Evolutionary conservation across 2,888 invertebrate species (phyloP), one percentile per base, ranked within the genome.

Genomic region (Drosophila robusta): DNA sequence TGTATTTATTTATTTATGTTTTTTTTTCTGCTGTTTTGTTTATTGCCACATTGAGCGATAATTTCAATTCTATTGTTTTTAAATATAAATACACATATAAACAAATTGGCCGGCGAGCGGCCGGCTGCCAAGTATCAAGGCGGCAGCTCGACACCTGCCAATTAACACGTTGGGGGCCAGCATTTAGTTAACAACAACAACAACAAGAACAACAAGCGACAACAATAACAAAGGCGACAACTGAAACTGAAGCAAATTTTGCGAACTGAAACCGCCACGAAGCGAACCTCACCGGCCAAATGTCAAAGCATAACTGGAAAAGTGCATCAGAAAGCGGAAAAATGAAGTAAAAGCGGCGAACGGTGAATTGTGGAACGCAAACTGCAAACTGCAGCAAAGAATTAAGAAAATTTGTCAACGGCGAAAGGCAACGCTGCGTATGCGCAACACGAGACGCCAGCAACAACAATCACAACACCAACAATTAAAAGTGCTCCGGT

Each of bases 301-400:
- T 54, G 77, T 50, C 56, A 22, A 67, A 62, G 32, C 60, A 44
- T 32, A 70, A 78, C 77, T 77, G 78, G 52, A 65, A 57, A 70
- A 73, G 34, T 65, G 73, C 70, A 49, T 34, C 11, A 4, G 18
- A 54, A 58, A 55, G 66, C 70, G 62, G 44, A 60, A 46, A 61
- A 74, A 18, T 24, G 9, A 49, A 34, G n/a, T 26, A 45, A 56
- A 22, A 16, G 51, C 26, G 12, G 29, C 34, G 41, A 49, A n/a
- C 5, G 2, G 4, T 6, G 9, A 32, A 46, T 22, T 12, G 26
- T 22, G 32, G n/a, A 51, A 1, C 26, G 26, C 7, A 22, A 54
- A 49, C 18, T 38, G 24, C 29, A 45, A 56, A 49, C 26, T 45
- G 46, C 29, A 54, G 32, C 12, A 22, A 1, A 49, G 22, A 55